Evolutionary conservation across 2,113 vertebrate genomes (phyloP).

Genomic region (Neogobius melanostomus): DNA sequence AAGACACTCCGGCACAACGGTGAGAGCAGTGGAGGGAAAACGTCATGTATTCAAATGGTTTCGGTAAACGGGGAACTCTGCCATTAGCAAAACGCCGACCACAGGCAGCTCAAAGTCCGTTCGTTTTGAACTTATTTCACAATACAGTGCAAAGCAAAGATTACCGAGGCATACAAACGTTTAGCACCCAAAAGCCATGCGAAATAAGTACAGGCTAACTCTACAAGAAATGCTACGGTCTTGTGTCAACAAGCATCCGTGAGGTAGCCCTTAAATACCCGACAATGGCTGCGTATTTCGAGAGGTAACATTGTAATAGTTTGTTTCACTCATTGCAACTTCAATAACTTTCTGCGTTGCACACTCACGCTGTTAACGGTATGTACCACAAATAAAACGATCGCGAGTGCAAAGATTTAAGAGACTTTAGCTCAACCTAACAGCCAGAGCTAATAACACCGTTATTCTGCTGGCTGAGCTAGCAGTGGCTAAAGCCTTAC

Average conservation of each 20-base stretch:
- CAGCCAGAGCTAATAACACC: constrained; percentile 40
- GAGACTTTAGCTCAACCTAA: constrained; percentile 19
- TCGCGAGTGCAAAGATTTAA: neutral
- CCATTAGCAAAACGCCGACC: neutral
- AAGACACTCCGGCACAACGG: neutral
- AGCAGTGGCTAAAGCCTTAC: constrained; percentile 38
- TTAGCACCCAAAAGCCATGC: neutral
- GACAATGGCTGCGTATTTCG: neutral
- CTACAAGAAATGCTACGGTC: too few species aligned
- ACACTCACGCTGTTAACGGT: neutral
- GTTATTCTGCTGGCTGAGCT: constrained; percentile 24
- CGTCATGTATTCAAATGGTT: constrained; percentile 74
- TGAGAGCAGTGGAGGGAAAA: constrained; percentile 68
- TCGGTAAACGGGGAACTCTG: neutral
- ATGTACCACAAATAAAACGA: neutral
- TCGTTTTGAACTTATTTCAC: too few species aligned
- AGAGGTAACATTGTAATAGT: neutral
- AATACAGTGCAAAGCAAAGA: too few species aligned
- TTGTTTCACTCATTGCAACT: neutral
- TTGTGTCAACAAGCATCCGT: neutral
- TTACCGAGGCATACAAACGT: too few species aligned
- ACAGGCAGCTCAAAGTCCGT: neutral
- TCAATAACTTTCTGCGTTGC: too few species aligned
- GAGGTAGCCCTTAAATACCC: neutral
- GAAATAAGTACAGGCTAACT: neutral